phyloP scores from a whole-genome alignment of 2,888 invertebrate species.

The Hirudinaria manillensis region DNA sequence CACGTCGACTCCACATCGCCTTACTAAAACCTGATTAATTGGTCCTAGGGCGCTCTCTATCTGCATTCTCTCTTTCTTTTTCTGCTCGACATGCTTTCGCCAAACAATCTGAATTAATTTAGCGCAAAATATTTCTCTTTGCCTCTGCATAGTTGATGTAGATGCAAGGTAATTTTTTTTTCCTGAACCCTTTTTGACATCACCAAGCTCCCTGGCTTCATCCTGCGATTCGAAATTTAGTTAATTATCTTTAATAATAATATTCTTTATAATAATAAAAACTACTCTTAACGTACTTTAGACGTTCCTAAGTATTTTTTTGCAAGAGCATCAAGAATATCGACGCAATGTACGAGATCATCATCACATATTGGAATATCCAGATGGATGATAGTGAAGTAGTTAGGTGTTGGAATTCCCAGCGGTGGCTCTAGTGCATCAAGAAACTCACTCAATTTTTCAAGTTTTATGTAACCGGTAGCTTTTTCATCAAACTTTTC shows the following conservation, averaged over 20 bases:
- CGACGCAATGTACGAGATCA: constrained; percentile 94
- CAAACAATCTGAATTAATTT: constrained; percentile 75
- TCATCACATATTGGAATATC: constrained; percentile 95
- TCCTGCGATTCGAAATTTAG: constrained; percentile 50
- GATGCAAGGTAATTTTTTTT: constrained; percentile 87
- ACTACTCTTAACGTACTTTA: constrained; percentile 55
- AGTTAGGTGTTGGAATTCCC: constrained; percentile 92
- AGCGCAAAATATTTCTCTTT: constrained; percentile 92
- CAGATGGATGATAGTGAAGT: constrained; percentile 96
- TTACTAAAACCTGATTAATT: neutral
- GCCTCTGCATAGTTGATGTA: constrained; percentile 87
- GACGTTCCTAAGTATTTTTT: constrained; percentile 97
- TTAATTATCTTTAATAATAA: neutral
- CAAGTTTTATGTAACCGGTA: constrained; percentile 83
- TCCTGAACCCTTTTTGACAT: constrained; percentile 55
- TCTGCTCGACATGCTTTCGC: constrained; percentile 33
- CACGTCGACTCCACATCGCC: constrained; percentile 10
- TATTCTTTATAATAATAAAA: neutral
- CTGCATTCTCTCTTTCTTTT: constrained; percentile 22
- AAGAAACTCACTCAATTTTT: constrained; percentile 83
- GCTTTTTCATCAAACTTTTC: constrained; percentile 97
- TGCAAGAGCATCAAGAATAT: constrained; percentile 93
- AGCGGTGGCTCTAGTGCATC: constrained; percentile 92
- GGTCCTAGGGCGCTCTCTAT: neutral
- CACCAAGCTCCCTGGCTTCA: constrained; percentile 35